These are phyloP conservation scores for Temnothorax curvispinosus DNA, from an alignment of 1,140 invertebrate genomes.

Conservation along the genomic window DNA sequence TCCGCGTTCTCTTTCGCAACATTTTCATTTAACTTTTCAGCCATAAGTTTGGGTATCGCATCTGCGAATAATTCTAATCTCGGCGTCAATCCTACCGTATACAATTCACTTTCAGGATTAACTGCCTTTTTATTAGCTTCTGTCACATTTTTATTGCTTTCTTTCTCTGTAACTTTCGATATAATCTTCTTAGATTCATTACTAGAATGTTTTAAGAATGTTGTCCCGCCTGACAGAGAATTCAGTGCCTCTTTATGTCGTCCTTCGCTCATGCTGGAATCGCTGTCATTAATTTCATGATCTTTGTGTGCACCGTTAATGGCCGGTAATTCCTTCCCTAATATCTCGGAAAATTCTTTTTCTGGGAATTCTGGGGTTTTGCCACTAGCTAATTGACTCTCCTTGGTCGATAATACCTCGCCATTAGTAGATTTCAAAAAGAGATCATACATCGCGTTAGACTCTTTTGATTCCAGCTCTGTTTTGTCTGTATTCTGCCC, in stretches of 20 bases:
- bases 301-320: conserved; percentile 20
- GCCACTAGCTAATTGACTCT: conserved; percentile 31
- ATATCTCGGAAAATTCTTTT: conserved; percentile 80
- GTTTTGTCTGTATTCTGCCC: conserved; percentile 74
- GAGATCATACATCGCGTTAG: not conserved
- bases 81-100: conserved; percentile 81
- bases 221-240: conserved; percentile 31
- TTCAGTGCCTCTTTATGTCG: not conserved
- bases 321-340: conserved; percentile 76
- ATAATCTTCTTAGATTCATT: conserved; percentile 39
- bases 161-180: not conserved
- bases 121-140: conserved; percentile 71
- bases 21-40: conserved; percentile 79
- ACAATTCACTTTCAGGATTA: conserved; percentile 80
- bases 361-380: conserved; percentile 79
- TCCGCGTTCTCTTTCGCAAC: conserved; percentile 54
- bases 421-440: conserved; percentile 34
- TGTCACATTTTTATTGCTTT: conserved; percentile 56
- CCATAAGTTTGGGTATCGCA: conserved; percentile 82
- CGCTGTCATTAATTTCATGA: conserved; percentile 71
- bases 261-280: conserved; percentile 54
- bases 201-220: conserved; percentile 29
- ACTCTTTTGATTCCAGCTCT: conserved; percentile 63
- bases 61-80: conserved; percentile 83
- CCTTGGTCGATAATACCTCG: not conserved